Conservation (phyloP, 2,113 vertebrate genomes). For the Cardinalis cardinalis region DNA sequence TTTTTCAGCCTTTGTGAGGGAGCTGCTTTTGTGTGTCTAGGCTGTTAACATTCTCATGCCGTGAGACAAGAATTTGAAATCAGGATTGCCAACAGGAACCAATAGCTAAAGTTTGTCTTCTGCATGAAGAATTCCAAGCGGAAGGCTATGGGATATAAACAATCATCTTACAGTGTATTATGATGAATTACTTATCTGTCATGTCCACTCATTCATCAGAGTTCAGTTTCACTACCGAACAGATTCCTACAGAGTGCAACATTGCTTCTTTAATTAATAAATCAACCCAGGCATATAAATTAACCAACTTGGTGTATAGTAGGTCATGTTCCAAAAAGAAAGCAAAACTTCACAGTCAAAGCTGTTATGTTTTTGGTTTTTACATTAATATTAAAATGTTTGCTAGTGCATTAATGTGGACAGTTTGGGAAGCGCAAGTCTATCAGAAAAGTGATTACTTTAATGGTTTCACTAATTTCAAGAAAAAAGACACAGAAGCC, state of each 20-base stretch:
- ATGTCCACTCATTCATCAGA: slow-evolving; percentile 17
- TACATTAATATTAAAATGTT: not conserved
- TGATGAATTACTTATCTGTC: slow-evolving; percentile 16
- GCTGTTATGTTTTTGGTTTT: not conserved
- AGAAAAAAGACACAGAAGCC: not conserved
- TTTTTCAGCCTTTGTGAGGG: not conserved
- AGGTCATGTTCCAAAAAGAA: slow-evolving; percentile 6
- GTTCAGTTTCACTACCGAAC: slow-evolving; percentile 10
- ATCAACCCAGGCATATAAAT: slow-evolving; percentile 27
- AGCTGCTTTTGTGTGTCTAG: not conserved
- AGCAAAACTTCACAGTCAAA: not conserved
- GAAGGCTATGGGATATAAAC: not conserved
- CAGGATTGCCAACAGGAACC: not conserved
- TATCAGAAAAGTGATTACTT: slow-evolving; percentile 13
- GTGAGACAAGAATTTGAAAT: not conserved
- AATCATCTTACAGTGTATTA: not conserved
- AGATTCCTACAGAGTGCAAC: slow-evolving; percentile 6
- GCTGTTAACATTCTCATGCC: not conserved
- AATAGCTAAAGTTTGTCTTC: not conserved
- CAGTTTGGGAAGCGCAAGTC: not conserved
- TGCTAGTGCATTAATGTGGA: not conserved
- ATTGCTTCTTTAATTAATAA: slow-evolving; percentile 44
- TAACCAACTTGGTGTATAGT: not conserved
- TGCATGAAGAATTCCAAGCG: not conserved
- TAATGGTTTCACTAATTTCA: not conserved